phyloP scores from a whole-genome alignment of 2,797 vertebrate species.

The Cynodonichthys magdalenae region DNA sequence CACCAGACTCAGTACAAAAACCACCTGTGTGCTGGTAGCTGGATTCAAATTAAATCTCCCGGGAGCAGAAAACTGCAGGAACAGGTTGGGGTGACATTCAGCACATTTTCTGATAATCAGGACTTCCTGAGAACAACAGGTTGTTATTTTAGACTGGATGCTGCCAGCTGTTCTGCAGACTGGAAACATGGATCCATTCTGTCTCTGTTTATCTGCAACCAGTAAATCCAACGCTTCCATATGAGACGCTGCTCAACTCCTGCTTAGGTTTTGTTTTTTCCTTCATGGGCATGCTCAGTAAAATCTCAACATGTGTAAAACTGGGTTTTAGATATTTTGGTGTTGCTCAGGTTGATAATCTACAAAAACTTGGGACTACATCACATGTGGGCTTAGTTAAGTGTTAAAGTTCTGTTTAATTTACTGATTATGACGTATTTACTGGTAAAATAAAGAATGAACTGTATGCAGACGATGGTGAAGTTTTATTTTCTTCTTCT shows the following conservation, averaged over 20 bases:
- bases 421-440: too few relatives aligned
- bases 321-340: too few relatives aligned
- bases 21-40: background rate
- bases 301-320: background rate
- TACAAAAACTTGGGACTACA: too few relatives aligned
- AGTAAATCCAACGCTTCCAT: background rate
- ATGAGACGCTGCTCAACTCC: background rate
- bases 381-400: too few relatives aligned
- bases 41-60: conserved; percentile 1
- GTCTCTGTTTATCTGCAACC: background rate
- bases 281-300: background rate
- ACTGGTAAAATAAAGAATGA: too few relatives aligned
- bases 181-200: background rate
- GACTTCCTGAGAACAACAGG: background rate
- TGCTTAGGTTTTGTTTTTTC: too few relatives aligned
- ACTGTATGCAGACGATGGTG: too few relatives aligned
- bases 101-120: conserved; percentile 5
- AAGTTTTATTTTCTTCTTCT: too few relatives aligned
- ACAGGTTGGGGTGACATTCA: background rate
- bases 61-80: background rate
- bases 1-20: background rate
- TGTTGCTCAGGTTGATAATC: too few relatives aligned
- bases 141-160: conserved; percentile 1
- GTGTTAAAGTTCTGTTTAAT: too few relatives aligned
- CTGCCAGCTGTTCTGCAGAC: background rate